Conservation (phyloP, 2,888 invertebrate species). For the Pterostichus niger region DNA sequence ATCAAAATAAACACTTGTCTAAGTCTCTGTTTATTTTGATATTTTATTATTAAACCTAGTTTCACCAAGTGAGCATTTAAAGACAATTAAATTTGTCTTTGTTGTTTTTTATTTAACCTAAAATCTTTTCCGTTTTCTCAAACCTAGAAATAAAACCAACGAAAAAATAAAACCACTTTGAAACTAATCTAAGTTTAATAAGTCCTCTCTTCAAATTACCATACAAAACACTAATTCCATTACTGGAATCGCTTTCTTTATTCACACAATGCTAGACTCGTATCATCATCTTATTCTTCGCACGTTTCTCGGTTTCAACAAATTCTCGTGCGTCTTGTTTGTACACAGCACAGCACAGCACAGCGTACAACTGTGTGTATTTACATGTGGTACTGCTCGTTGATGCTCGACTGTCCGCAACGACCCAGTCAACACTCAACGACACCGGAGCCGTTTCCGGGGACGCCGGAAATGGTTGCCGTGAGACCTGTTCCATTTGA, state of each 20-base stretch:
- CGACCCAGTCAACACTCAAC: slow-evolving; percentile 13
- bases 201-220: neutral
- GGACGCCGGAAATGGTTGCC: slow-evolving; percentile 6
- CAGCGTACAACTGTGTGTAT: neutral
- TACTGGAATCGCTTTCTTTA: slow-evolving; percentile 9
- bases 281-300: slow-evolving; percentile 26
- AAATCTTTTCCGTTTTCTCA: too few species aligned
- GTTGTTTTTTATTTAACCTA: too few species aligned
- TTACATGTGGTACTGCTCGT: neutral
- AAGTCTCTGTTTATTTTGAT: too few species aligned
- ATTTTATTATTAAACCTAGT: too few species aligned
- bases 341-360: neutral
- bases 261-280: neutral
- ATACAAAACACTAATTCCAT: slow-evolving; percentile 35
- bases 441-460: neutral
- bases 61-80: too few species aligned
- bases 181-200: slow-evolving; percentile 29
- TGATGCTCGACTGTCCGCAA: slow-evolving; percentile 27
- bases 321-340: slow-evolving; percentile 7
- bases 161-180: slow-evolving; percentile 8
- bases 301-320: neutral
- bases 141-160: neutral
- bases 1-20: too few species aligned
- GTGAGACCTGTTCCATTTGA: neutral
- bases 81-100: too few species aligned